Conservation (phyloP, 2,113 vertebrate species). For the Notechis scutatus region DNA sequence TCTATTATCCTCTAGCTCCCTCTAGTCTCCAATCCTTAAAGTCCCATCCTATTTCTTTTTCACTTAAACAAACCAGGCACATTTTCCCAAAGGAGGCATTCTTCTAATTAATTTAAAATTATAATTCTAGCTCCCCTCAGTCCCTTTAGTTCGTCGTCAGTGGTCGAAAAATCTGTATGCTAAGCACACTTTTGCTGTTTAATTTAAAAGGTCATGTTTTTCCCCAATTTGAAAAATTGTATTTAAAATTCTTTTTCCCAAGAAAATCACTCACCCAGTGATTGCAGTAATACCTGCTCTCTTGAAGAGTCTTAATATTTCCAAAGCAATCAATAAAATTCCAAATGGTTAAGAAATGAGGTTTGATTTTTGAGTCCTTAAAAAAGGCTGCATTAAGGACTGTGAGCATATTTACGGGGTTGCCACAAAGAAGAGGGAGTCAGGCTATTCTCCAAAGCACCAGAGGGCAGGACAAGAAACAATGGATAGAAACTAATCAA, state of each 20-base stretch:
- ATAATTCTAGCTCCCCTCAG: not conserved
- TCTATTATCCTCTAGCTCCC: not conserved
- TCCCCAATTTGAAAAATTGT: not conserved
- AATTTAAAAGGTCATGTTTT: not conserved
- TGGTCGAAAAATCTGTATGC: not conserved
- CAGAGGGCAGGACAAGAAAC: too few species aligned
- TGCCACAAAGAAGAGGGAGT: too few species aligned
- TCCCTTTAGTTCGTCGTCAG: not conserved
- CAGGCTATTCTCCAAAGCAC: too few species aligned
- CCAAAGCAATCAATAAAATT: too few species aligned
- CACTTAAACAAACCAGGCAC: not conserved
- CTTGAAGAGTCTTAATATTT: too few species aligned
- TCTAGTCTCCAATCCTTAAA: not conserved
- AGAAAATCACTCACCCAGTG: too few species aligned
- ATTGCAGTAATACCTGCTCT: not conserved
- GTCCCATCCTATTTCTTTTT: not conserved
- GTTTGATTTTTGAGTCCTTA: too few species aligned
- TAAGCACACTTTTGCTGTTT: not conserved
- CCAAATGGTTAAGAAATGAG: too few species aligned
- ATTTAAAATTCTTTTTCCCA: not conserved
- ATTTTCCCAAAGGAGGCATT: not conserved
- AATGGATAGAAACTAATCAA: too few species aligned
- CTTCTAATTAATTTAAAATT: not conserved
- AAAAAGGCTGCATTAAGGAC: too few species aligned
- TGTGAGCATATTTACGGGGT: too few species aligned